Evolutionary conservation across 2,888 invertebrate species (phyloP), one percentile per base, ranked within the genome.

Genomic region (Ophion costatus): DNA sequence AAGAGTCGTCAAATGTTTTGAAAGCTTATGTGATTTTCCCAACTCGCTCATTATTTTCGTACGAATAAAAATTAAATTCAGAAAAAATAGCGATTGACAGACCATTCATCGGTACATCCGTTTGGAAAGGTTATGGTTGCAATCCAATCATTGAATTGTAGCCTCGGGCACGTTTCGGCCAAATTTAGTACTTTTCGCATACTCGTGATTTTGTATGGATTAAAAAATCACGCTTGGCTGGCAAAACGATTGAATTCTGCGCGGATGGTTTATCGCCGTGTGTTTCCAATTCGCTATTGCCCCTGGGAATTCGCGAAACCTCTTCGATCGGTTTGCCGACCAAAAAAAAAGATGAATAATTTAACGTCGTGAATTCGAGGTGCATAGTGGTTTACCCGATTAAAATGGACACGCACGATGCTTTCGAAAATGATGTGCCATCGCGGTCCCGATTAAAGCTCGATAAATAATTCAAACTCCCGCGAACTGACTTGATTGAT

Each of bases 171-270:
- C 11, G 9, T 22, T 59, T 20, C 10, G 38, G 38, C 38, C 7
- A 38, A 38, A 38, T 38, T 38, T 38, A 6, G 38, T 38, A 38
- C 38, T 38, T 38, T 38, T 9, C 38, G 9, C 9, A 38, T 38
- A 7, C 38, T 38, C 38, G 38, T 9, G 38, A 38, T 70, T 51
- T 24, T 17, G 24, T 2, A 29, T 10, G 61, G 59, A 33, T 61
- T 7, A 69, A 63, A 64, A 59, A 83, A 79, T 14, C 14, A 45
- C 45, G 14, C 45, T 83, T 74, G 82, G 78, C 69, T 69, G 24
- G 63, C 22, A 29, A 70, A 79, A 59, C 57, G 74, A 70, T 83
- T 75, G 45, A 79, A 83, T 83, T 70, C 69, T 42, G 56, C 61
- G 74, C 9, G 38, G 71, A 83, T 83, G 79, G 63, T 69, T 74